A percentile compares a stretch with the other conserved stretches of the same genome.
phyloP scores from a whole-genome alignment of 1,140 invertebrate genomes.

The Zaprionus nigranus region DNA sequence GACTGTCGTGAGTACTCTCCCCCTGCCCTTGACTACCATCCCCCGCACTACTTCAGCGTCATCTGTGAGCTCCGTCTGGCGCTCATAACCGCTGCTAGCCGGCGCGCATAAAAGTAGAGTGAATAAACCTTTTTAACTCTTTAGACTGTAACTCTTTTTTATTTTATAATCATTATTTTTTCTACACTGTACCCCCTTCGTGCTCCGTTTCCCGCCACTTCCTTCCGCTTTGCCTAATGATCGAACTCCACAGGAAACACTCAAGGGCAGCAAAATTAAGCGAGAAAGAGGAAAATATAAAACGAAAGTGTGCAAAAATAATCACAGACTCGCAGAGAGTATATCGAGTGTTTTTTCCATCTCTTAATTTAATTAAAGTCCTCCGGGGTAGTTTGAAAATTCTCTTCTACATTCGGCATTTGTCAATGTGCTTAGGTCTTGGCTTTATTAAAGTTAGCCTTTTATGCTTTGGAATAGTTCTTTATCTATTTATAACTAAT shows the following conservation, averaged over 20 bases:
- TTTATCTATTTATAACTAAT: no score
- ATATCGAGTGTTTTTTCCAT: slow-evolving; percentile 21
- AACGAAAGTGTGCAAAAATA: slow-evolving; percentile 47
- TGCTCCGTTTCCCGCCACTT: slow-evolving; percentile 3
- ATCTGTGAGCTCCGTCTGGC: slow-evolving; percentile 23
- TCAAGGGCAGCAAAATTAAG: slow-evolving; percentile 55
- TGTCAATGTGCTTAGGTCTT: background rate
- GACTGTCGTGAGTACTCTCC: slow-evolving; percentile 34
- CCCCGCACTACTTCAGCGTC: slow-evolving; percentile 4
- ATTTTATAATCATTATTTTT: slow-evolving; percentile 47
- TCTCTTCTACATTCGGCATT: background rate
- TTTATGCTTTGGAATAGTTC: no score
- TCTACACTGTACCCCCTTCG: slow-evolving; percentile 12
- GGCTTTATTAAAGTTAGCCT: background rate
- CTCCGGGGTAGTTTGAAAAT: slow-evolving; percentile 4
- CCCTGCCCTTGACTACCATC: background rate
- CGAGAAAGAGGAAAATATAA: slow-evolving; percentile 19
- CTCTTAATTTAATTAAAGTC: slow-evolving; percentile 58
- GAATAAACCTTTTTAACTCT: slow-evolving; percentile 79
- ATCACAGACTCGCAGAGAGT: slow-evolving; percentile 18
- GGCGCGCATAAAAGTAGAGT: slow-evolving; percentile 56
- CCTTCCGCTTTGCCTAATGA: slow-evolving; percentile 73
- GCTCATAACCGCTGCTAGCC: slow-evolving; percentile 34
- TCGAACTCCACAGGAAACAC: slow-evolving; percentile 73
- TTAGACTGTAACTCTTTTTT: slow-evolving; percentile 54